Percentiles rank a stretch among this genome's conserved stretches.
Evolutionary conservation across 1,140 invertebrate species (phyloP).

Genomic region (Leguminivora glycinivorella): DNA sequence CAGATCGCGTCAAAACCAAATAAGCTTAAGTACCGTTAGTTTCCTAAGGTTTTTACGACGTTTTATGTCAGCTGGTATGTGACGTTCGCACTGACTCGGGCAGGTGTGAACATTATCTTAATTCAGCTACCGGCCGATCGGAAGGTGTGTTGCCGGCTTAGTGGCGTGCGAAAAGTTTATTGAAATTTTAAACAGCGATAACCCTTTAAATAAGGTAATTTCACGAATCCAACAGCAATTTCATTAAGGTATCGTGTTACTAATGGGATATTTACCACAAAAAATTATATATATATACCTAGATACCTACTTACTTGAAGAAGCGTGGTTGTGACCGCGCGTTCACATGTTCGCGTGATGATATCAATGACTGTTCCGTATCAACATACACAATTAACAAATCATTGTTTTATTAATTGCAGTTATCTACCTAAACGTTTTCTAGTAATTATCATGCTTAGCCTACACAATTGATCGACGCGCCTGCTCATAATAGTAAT

Average conservation of each 20-base stretch:
- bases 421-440: neutral
- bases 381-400: neutral
- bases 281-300: too few relatives aligned
- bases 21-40: neutral
- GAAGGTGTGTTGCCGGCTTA: constrained; percentile 51
- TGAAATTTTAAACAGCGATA: constrained; percentile 22
- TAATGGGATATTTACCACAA: neutral
- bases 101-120: constrained; percentile 77
- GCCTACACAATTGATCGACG: neutral
- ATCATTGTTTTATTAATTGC: neutral
- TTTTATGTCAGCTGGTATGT: constrained; percentile 41
- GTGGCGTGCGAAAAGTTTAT: constrained; percentile 36
- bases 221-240: neutral
- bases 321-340: neutral
- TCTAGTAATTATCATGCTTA: constrained; percentile 2
- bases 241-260: neutral
- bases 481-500: neutral
- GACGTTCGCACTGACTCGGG: constrained; percentile 59
- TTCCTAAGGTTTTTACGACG: neutral
- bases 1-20: neutral
- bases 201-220: constrained; percentile 24
- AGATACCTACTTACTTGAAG: too few relatives aligned
- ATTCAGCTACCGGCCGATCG: constrained; percentile 68
- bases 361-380: neutral
- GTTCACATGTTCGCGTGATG: neutral